Evolutionary conservation across 1,140 invertebrate species (phyloP), one percentile per base, ranked within the genome.

Genomic region (Camponotus floridanus): DNA sequence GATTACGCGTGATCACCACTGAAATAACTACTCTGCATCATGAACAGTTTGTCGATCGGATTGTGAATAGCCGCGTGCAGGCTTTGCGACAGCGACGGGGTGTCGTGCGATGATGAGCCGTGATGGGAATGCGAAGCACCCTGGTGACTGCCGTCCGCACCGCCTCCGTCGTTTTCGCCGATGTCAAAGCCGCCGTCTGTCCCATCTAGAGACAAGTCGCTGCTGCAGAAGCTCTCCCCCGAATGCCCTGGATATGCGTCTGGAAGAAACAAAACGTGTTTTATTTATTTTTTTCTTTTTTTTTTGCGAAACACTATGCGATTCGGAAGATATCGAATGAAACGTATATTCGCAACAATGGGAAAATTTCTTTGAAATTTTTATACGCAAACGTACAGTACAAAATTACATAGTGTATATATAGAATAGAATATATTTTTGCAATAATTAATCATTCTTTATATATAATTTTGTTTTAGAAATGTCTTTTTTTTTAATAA

Each of bases 21-120:
- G 93, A 99, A 99, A 94, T 99, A 99, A 51, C 98, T 98, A 95
- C 98, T 98, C 94, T 99, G 98, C 99, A 99, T 99, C 91, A 99
- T 97, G 95, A 99, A 99, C 65, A 99, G 96, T 95, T 99, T 99
- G 94, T 99, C 98, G 89, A 99, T 99, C 51, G 98, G 99, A 94
- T 99, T 99, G 92, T 97, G 95, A 92, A 97, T 97, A 15, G 96
- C 95, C 55, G 96, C 96, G 51, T 96, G 95, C 7, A 96, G 95
- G 86, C 96, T 96, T 48, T 97, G 95, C 93, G 93, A 96, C 92
- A 94, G 95, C 90, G 93, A 96, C 92, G 94, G 94, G 93, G 87
- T 94, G 92, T 91, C 96, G 90, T 48, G 96, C 94, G 90, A 96
- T 95, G 91, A 86, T 39, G 92, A 73, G 81, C 95, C 92, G 86